Percentiles rank a stretch among this genome's conserved stretches.
Conservation (phyloP, 2,113 vertebrate species). For the Caretta caretta region DNA sequence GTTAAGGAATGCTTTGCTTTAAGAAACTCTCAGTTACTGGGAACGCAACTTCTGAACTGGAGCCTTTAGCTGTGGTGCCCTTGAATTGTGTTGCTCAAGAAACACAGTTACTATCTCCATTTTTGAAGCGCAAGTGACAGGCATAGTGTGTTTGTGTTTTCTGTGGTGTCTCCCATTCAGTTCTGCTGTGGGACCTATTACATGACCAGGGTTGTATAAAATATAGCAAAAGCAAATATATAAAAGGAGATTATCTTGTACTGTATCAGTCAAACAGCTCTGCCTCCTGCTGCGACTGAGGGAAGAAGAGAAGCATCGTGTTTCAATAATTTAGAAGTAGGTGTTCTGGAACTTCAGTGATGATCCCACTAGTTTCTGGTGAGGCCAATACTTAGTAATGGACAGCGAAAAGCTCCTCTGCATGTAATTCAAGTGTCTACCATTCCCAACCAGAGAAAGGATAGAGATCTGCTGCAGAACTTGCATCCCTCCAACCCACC, state of each 20-base stretch:
- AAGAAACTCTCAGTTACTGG: rapidly evolving
- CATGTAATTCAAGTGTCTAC: not conserved
- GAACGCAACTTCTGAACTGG: rapidly evolving
- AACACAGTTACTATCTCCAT: not conserved
- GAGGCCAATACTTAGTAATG: rapidly evolving
- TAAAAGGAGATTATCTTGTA: not conserved
- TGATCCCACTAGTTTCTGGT: not conserved
- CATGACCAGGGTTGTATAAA: not conserved
- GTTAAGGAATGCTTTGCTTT: not conserved
- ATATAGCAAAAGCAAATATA: not conserved
- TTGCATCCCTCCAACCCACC: not conserved
- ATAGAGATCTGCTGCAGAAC: not conserved
- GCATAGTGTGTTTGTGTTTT: not conserved
- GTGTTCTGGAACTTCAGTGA: conserved; percentile 26
- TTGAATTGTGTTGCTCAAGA: rapidly evolving
- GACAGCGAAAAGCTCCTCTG: not conserved
- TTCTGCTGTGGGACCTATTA: not conserved
- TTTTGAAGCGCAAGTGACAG: not conserved
- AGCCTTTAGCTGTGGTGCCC: not conserved
- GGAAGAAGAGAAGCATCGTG: conserved; percentile 32
- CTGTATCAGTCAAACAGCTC: rapidly evolving
- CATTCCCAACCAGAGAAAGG: not conserved
- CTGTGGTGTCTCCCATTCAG: not conserved
- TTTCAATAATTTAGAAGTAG: conserved; percentile 13
- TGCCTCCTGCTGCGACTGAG: not conserved